phyloP scores from a whole-genome alignment of 1,140 invertebrate genomes.

The Heliconius melpomene region DNA sequence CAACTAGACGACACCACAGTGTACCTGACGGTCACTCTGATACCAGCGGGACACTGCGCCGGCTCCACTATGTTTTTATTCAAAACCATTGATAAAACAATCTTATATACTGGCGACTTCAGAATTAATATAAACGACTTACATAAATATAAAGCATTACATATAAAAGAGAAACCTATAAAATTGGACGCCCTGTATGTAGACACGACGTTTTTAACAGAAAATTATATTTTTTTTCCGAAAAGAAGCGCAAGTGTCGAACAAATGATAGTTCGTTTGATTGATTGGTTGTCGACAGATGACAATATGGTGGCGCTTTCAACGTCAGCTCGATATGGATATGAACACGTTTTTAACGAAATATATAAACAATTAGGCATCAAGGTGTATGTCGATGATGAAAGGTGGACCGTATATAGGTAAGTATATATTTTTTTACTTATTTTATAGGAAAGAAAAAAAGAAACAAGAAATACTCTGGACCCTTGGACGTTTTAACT shows the following conservation, averaged over 20 bases:
- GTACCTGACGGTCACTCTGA: slow-evolving; percentile 77
- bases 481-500: too few species aligned
- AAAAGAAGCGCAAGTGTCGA: slow-evolving; percentile 81
- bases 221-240: slow-evolving; percentile 81
- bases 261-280: slow-evolving; percentile 60
- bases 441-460: neutral
- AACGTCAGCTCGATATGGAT: slow-evolving; percentile 82
- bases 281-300: slow-evolving; percentile 79
- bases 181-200: slow-evolving; percentile 84
- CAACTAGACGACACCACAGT: slow-evolving; percentile 35
- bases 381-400: slow-evolving; percentile 80
- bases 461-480: too few species aligned
- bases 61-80: slow-evolving; percentile 90
- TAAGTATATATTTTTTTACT: slow-evolving; percentile 32
- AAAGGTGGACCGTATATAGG: slow-evolving; percentile 62
- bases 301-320: slow-evolving; percentile 79
- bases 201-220: slow-evolving; percentile 86
- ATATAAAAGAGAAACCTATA: slow-evolving; percentile 77
- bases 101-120: slow-evolving; percentile 89
- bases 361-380: slow-evolving; percentile 78
- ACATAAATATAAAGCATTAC: slow-evolving; percentile 81
- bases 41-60: slow-evolving; percentile 87
- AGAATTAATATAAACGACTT: slow-evolving; percentile 82
- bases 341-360: slow-evolving; percentile 83
- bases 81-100: slow-evolving; percentile 68